Evolutionary conservation across 1,140 invertebrate species (phyloP).

Genomic region (Euglossa dilemma): DNA sequence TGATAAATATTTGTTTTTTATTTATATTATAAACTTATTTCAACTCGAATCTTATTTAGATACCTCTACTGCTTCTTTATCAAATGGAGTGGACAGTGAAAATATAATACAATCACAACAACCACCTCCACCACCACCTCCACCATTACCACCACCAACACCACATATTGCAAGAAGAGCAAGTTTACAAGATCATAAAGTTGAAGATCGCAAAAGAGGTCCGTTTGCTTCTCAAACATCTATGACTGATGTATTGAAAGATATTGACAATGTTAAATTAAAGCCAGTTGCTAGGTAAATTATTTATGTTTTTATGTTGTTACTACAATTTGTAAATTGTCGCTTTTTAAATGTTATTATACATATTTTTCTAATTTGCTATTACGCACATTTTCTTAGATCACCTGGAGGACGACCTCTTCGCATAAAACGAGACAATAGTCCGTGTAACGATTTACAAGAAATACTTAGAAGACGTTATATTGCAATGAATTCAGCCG

Average conservation of each 20-base stretch:
- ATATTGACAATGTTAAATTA: constrained; percentile 78
- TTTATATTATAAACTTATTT: constrained; percentile 23
- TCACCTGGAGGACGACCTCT: constrained; percentile 78
- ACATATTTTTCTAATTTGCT: background rate
- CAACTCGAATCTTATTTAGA: constrained; percentile 49
- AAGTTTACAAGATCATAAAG: constrained; percentile 80
- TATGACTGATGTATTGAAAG: constrained; percentile 77
- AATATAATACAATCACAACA: constrained; percentile 45
- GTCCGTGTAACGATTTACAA: constrained; percentile 81
- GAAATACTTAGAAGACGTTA: constrained; percentile 80
- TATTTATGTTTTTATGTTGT: background rate
- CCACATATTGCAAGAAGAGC: constrained; percentile 80
- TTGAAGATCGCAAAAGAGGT: constrained; percentile 75
- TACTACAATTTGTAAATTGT: background rate
- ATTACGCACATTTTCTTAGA: constrained; percentile 59
- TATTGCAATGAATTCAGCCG: constrained; percentile 76
- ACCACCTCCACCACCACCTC: constrained; percentile 70
- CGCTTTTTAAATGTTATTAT: background rate
- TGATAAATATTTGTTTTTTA: constrained; percentile 22
- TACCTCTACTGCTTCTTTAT: constrained; percentile 67
- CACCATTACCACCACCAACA: constrained; percentile 78
- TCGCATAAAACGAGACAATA: constrained; percentile 76
- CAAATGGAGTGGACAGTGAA: constrained; percentile 64
- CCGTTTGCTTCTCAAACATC: constrained; percentile 74
- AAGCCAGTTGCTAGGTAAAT: constrained; percentile 76